Evolutionary conservation across 2,888 invertebrate genomes (phyloP).

Genomic region (Apocheima hispidaria): DNA sequence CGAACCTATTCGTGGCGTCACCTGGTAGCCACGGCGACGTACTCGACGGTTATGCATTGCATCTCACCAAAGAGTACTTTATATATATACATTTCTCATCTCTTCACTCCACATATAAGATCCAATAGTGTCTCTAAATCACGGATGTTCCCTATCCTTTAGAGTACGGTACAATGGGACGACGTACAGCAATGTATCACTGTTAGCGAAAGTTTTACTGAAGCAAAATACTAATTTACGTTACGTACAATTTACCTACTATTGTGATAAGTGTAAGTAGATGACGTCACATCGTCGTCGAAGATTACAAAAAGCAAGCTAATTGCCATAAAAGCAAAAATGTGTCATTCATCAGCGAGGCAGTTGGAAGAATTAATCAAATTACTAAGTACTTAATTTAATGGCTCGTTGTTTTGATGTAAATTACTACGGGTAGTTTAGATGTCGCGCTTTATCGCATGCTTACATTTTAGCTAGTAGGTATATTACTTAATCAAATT

Average conservation of each 20-base stretch:
- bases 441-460: neutral
- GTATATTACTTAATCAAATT: no score
- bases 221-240: neutral
- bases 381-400: neutral
- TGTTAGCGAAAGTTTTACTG: neutral
- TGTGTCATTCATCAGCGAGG: neutral
- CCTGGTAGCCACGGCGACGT: constrained; percentile 75
- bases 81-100: no score
- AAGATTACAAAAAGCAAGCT: neutral
- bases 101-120: constrained; percentile 20
- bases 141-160: neutral
- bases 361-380: neutral
- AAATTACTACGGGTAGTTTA: neutral
- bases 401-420: constrained; percentile 5
- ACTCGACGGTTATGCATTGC: constrained; percentile 75
- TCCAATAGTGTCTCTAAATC: constrained; percentile 2
- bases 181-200: neutral
- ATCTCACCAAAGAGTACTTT: no score
- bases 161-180: no score
- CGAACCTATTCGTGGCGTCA: constrained; percentile 77
- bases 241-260: neutral
- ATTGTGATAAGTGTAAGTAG: neutral
- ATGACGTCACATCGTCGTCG: neutral
- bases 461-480: no score
- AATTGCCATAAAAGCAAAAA: neutral